Conservation (phyloP, 2,888 invertebrate genomes). For the Drosophila paranaensis region DNA sequence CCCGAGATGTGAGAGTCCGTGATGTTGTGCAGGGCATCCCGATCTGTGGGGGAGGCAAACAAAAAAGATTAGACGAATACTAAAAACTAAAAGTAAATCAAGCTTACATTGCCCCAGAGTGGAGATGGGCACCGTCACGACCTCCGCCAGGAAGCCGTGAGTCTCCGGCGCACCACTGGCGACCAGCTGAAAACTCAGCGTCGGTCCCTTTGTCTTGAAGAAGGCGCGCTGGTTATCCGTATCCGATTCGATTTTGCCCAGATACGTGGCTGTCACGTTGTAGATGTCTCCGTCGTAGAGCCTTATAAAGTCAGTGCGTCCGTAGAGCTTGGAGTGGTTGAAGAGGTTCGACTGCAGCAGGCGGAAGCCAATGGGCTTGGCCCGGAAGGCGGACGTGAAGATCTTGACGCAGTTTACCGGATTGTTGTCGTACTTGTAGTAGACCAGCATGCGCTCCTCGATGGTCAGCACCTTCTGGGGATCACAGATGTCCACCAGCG, state of each 20-base stretch:
- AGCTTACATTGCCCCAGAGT: constrained; percentile 94
- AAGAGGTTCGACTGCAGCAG: constrained; percentile 96
- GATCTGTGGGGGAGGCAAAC: constrained; percentile 86
- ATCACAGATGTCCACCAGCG: constrained; percentile 98
- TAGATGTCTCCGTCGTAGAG: constrained; percentile 97
- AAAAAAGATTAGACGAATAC: background rate
- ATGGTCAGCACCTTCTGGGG: constrained; percentile 95
- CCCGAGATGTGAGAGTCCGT: constrained; percentile 91
- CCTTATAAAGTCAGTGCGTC: constrained; percentile 92
- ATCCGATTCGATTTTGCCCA: constrained; percentile 90
- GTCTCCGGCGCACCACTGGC: constrained; percentile 97
- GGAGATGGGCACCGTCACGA: constrained; percentile 96
- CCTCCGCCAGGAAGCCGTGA: constrained; percentile 98
- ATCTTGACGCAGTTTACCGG: constrained; percentile 99
- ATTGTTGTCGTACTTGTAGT: constrained; percentile 98
- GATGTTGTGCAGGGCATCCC: constrained; percentile 95
- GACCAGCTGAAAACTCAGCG: constrained; percentile 94
- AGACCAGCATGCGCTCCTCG: constrained; percentile 95
- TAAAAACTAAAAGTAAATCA: fast-evolving
- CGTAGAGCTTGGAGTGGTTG: constrained; percentile 92
- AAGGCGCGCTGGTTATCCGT: constrained; percentile 90
- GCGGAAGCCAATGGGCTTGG: constrained; percentile 95
- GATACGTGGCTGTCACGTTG: constrained; percentile 90
- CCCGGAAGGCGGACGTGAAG: constrained; percentile 93
- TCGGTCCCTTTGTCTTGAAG: constrained; percentile 90